phyloP scores from a whole-genome alignment of 1,140 invertebrate genomes.

The Idris sp. region DNA sequence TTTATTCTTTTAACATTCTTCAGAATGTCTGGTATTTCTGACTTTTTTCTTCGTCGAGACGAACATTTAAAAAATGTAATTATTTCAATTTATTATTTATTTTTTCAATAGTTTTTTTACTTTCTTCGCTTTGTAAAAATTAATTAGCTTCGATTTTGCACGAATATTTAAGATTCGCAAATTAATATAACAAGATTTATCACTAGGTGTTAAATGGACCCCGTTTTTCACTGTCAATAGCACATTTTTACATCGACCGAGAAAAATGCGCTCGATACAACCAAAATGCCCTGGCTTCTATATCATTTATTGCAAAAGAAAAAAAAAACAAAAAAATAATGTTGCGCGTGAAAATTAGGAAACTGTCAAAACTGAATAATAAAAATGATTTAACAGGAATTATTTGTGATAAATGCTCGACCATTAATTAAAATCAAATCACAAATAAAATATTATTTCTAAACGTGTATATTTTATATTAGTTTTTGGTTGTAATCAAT shows the following conservation, averaged over 20 bases:
- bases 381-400: neutral
- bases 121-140: too few relatives aligned
- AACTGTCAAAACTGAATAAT: slow-evolving; percentile 1
- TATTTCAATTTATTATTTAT: too few relatives aligned
- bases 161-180: too few relatives aligned
- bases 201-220: slow-evolving; percentile 1
- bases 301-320: slow-evolving; percentile 6
- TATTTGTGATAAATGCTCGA: neutral
- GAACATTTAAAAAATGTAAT: too few relatives aligned
- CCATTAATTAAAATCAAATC: neutral
- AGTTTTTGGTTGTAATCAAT: too few relatives aligned
- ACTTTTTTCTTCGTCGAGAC: slow-evolving; percentile 6
- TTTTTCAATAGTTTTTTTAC: neutral
- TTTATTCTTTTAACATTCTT: slow-evolving; percentile 28
- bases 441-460: too few relatives aligned
- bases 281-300: neutral
- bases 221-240: slow-evolving; percentile 43
- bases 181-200: slow-evolving; percentile 33
- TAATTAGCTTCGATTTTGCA: too few relatives aligned
- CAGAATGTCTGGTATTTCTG: slow-evolving; percentile 4
- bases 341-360: slow-evolving; percentile 1
- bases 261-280: slow-evolving; percentile 23
- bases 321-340: slow-evolving; percentile 7
- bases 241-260: slow-evolving; percentile 24
- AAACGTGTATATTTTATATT: too few relatives aligned